Base-by-base conservation (phyloP, 2,888 invertebrate genomes). In the Lasioglossum malachurum region DNA sequence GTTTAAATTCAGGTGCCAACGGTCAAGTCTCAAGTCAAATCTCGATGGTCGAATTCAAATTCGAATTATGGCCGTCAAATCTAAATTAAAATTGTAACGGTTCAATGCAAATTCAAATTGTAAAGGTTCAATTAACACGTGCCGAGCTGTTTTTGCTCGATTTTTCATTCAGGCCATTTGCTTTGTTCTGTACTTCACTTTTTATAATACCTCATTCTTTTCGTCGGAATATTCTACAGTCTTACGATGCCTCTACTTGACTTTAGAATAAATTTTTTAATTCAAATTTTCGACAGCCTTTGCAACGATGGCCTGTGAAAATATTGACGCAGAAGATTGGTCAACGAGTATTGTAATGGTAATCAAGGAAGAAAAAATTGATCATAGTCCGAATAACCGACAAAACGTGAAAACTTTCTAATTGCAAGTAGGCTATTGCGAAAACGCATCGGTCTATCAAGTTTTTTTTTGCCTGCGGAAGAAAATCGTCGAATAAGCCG, bases 361-460 rank as follows among this genome's bases (percentile, higher is more conserved):
- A 12, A 41, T 10, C 69, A 14, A 8, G 4, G 35, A 69, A 31
- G 5, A 69, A 38, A 10, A 69, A 38, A 7, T 23, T 35, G 23
- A 35, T 38, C 35, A 8, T 10, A 23, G 23, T 5, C 23, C 38
- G 38, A 41, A 44, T n/a, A 41, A 4, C 14, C n/a, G n/a, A 10
- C 41, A 14, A 16, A 78, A 53, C 44, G 35, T 12, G 44, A 31
- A 41, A 73, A 60, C 35, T 60, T 73, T 79, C 73, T 44, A 67
- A 67, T 67, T 67, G 35, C 46, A 64, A 44, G 46, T 64, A 46
- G 31, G 46, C 38, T 44, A 8, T 83, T 60, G 71, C 60, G 60
- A 27, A 49, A 72, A 41, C 57, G 2, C n/a, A 5, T 38, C 2
- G 35, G 82, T 69, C 38, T 27, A 31, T 67, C 19, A 31, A n/a